Base-by-base conservation (phyloP, 1,140 invertebrate genomes). In the Pseudomyrmex flavicornis region DNA sequence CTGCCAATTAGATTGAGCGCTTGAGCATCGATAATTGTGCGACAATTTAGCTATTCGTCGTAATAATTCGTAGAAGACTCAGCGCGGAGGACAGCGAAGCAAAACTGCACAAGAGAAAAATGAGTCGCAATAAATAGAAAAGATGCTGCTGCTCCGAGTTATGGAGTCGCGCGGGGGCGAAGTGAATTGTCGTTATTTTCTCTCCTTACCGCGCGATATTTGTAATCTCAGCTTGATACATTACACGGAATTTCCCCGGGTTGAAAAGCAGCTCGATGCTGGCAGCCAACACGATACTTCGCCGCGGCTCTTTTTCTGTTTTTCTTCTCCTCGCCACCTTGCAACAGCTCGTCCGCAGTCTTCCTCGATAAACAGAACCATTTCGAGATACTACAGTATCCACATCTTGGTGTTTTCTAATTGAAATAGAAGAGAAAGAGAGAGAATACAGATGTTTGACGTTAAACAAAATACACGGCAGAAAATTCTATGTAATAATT, bases 151-250 rank as follows among this genome's bases (percentile, higher is more conserved):
- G 35, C 5, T 79, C 20, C 13, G 22, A 59, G n/a, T 9, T 10
- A 48, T 10, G 50, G 26, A 48, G 35, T 54, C 13, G 73, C 35
- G 35, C 44, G 65, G 20, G 7, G 35, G 35, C 35, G 35, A 65
- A 66, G 76, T 72, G 66, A 70, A 80, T 72, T 61, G 46, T 80
- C 76, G 76, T 80, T 80, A 72, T 80, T 80, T 70, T 80, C 76
- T 70, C 66, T 80, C 76, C 54, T 72, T 80, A 72, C 66, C 12
- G 66, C 54, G 54, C 66, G 66, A 72, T 80, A 70, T 80, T 72
- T 80, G 76, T 80, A 80, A 80, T 80, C 76, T 80, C 76, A 22
- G 66, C 66, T 80, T 80, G 76, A 80, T 80, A 72, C 76, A 80
- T 80, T 80, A 72, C 76, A 50, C 59, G 66, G 20, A 59, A 80